A percentile compares a stretch with the other conserved stretches of the same genome.
Evolutionary conservation across 30 jellyfish, hydroid and myxozoan species (phyloP).

Genomic region (Cassiopea andromeda): DNA sequence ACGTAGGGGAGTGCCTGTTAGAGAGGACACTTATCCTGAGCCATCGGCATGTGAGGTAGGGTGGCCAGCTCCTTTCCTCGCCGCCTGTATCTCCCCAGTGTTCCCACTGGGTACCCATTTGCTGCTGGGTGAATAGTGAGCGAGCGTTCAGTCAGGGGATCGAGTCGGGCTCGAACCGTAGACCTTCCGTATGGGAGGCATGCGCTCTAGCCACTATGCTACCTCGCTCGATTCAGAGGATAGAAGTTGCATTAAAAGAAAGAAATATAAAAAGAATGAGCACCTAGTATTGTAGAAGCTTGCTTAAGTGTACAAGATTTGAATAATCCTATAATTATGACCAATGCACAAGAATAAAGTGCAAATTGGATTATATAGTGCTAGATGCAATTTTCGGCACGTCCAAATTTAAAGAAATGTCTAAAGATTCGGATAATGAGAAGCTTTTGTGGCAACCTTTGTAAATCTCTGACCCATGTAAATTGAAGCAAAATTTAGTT

Average conservation of each 20-base stretch:
- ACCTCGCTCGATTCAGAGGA: not conserved
- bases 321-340: not conserved
- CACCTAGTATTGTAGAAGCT: not conserved
- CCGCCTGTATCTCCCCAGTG: too few species aligned
- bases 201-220: too few species aligned
- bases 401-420: not conserved
- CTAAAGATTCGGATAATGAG: not conserved
- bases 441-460: not conserved
- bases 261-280: not conserved
- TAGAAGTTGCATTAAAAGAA: not conserved
- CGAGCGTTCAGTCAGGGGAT: too few species aligned
- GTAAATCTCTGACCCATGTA: constrained; percentile 13
- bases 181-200: too few species aligned
- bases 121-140: too few species aligned
- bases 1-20: too few species aligned
- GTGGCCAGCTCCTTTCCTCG: too few species aligned
- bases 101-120: too few species aligned
- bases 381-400: constrained; percentile 8
- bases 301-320: constrained; percentile 16
- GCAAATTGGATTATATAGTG: not conserved
- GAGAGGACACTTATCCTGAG: too few species aligned
- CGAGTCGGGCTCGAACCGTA: too few species aligned
- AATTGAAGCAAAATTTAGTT: not conserved
- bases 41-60: too few species aligned
- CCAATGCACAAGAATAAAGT: not conserved